Evolutionary conservation across 2,113 vertebrate species (phyloP).

Genomic region (Thunnus thynnus): DNA sequence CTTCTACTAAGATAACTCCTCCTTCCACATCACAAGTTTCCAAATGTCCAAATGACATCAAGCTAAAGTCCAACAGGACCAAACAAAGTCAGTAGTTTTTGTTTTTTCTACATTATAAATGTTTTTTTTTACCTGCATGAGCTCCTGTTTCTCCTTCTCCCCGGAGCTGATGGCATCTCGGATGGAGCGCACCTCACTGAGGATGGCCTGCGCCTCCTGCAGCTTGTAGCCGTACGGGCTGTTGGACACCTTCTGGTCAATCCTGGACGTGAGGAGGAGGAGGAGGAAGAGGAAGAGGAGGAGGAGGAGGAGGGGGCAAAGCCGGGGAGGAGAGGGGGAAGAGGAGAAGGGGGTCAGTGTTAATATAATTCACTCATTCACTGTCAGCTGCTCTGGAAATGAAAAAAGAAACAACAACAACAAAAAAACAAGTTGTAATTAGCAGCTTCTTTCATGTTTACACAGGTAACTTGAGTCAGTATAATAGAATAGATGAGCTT

Average conservation of each 20-base stretch:
- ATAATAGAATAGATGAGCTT: too few relatives aligned
- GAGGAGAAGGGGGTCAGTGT: not conserved
- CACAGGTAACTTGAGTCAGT: not conserved
- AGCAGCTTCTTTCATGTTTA: not conserved
- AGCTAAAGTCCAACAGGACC: too few relatives aligned
- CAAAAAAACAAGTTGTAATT: too few relatives aligned
- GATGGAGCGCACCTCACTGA: constrained; percentile 95
- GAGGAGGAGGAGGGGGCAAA: too few relatives aligned
- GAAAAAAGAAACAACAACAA: too few relatives aligned
- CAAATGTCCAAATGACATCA: too few relatives aligned
- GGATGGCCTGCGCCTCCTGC: constrained; percentile 95
- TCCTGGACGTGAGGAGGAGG: constrained; percentile 82
- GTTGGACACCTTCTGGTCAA: constrained; percentile 95
- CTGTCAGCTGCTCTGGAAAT: not conserved
- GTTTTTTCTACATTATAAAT: too few relatives aligned
- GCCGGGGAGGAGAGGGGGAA: not conserved
- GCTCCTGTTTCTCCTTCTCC: constrained; percentile 97
- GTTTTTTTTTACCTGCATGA: constrained; percentile 90
- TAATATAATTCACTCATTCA: too few relatives aligned
- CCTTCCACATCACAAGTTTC: too few relatives aligned
- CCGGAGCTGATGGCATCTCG: constrained; percentile 95
- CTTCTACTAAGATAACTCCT: too few relatives aligned
- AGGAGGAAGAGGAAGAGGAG: too few relatives aligned
- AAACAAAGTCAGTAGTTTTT: too few relatives aligned
- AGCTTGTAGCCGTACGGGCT: constrained; percentile 91